These are phyloP conservation scores for Psilopsiagon aurifrons DNA, from an alignment of 2,113 vertebrate genomes.

Conservation along the genomic window DNA sequence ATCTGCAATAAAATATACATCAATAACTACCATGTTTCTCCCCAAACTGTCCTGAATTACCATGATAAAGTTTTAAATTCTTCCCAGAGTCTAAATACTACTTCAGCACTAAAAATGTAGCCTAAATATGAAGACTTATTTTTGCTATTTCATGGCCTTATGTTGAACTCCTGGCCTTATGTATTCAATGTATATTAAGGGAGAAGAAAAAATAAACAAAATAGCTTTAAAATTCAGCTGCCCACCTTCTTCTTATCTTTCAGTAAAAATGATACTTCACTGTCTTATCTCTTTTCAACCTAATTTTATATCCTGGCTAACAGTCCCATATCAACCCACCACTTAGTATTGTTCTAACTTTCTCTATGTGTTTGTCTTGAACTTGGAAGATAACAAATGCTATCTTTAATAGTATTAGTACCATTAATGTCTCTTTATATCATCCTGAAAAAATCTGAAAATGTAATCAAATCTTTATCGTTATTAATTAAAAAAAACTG, in stretches of 20 bases:
- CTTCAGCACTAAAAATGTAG: not conserved
- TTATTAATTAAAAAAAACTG: not conserved
- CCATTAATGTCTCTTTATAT: not conserved
- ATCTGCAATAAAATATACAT: not conserved
- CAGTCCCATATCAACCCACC: not conserved
- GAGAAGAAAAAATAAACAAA: not conserved
- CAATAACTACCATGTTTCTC: not conserved
- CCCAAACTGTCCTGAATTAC: not conserved
- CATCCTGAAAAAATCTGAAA: not conserved
- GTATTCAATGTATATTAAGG: not conserved
- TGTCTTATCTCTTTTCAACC: not conserved
- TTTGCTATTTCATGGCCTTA: not conserved
- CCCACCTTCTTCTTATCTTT: not conserved
- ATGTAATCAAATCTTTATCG: not conserved
- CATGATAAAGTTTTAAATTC: not conserved
- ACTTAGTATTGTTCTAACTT: not conserved
- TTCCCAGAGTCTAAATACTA: conserved; percentile 22
- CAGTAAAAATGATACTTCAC: not conserved
- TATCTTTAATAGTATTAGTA: not conserved
- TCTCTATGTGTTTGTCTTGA: not conserved
- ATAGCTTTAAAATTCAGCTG: not conserved
- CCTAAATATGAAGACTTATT: not conserved
- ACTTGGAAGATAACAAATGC: not conserved
- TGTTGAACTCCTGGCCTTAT: not conserved
- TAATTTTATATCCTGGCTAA: not conserved